These are phyloP conservation scores for Eupithecia dodoneata DNA, from an alignment of 2,888 invertebrate species.

Conservation along the genomic window DNA sequence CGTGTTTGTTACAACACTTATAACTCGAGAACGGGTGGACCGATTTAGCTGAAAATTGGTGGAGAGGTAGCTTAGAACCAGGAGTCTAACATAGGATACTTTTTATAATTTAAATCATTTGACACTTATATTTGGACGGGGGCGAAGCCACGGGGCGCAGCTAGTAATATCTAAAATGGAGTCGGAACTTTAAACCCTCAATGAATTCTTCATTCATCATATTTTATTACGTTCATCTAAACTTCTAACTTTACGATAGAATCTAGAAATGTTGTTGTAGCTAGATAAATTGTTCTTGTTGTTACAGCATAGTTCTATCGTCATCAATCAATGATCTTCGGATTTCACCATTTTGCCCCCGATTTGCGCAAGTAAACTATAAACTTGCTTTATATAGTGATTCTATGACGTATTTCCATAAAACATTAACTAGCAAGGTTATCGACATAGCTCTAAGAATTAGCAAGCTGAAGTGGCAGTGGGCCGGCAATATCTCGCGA, in stretches of 20 bases:
- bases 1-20: too few species aligned
- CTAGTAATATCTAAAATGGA: background rate
- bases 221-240: background rate
- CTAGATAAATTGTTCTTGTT: background rate
- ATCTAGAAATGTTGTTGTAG: background rate
- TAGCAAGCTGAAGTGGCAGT: too few species aligned
- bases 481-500: too few species aligned
- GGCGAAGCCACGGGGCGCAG: too few species aligned
- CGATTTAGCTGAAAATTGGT: too few species aligned
- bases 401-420: constrained; percentile 4
- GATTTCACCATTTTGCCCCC: constrained; percentile 31
- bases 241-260: background rate
- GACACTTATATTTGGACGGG: too few species aligned
- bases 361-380: constrained; percentile 12
- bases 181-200: background rate
- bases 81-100: too few species aligned
- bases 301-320: background rate
- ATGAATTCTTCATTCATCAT: background rate
- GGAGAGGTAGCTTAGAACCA: too few species aligned
- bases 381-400: background rate
- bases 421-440: background rate
- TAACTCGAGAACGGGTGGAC: too few species aligned
- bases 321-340: constrained; percentile 1
- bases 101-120: too few species aligned
- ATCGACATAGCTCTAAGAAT: too few species aligned